Evolutionary conservation across 2,888 invertebrate species (phyloP).

Genomic region (Pharmacophagus antenor): DNA sequence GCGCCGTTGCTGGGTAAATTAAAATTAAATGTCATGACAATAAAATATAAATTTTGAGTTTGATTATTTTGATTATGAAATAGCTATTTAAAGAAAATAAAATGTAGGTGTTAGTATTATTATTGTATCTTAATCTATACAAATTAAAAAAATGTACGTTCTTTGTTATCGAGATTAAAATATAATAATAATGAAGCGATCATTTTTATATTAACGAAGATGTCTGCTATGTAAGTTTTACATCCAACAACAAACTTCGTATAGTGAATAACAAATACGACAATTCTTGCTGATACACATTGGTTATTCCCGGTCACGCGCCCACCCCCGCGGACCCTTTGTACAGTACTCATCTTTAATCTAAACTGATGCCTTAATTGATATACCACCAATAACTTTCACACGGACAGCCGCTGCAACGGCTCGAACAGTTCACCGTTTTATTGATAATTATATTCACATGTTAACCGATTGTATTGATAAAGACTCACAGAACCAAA

Average conservation of each 20-base stretch:
- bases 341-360: constrained; percentile 62
- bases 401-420: constrained; percentile 36
- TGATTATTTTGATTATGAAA: neutral
- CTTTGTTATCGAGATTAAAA: no score
- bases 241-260: neutral
- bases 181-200: no score
- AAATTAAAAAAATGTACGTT: no score
- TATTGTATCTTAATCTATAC: no score
- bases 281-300: constrained; percentile 25
- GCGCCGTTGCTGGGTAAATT: no score
- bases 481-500: neutral
- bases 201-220: no score
- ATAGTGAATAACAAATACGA: constrained; percentile 5
- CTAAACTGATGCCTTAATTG: constrained; percentile 73
- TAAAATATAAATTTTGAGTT: neutral
- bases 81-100: neutral
- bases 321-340: constrained; percentile 53
- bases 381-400: constrained; percentile 49
- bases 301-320: constrained; percentile 70
- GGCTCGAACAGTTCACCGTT: constrained; percentile 12
- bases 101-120: no score
- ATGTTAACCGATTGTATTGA: neutral
- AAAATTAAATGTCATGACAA: neutral
- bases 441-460: constrained; percentile 3
- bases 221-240: no score